Evolutionary conservation across 2,888 invertebrate genomes (phyloP), one percentile per base, ranked within the genome.

Genomic region (Stramonita haemastoma): DNA sequence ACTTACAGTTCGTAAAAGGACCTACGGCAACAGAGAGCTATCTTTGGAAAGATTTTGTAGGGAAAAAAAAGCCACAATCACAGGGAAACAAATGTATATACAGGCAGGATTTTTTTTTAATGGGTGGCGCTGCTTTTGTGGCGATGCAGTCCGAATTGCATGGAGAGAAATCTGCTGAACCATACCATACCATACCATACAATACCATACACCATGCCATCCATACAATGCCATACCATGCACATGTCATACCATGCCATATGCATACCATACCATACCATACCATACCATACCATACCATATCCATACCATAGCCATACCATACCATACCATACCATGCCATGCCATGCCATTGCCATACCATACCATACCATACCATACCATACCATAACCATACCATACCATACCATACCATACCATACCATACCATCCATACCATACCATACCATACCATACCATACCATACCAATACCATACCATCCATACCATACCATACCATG

Each of bases 291-390:
- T 83, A 46, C 83, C 83, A 83, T 83, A 17, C 29, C n/a, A 56
- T 29, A 84, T 84, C 84, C 57, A 84, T 57, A 84, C 84, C 84
- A 84, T 57, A 84, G n/a, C 84, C 84, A 84, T 84, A 57, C 56
- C 84, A 84, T 56, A 22, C 57, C 84, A 84, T 84, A 29, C 84
- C 46, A 84, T 84, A 8, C 57, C 84, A 56, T 84, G n/a, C 84
- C 73, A 22, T 77, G 26, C 26, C 77, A 22, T 26, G 8, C 77
- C 8, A 22, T 77, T n/a, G 29, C 29, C 85, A 85, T 85, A 17
- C 84, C 57, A 57, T 84, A 57, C 56, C 84, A 84, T 57, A 57
- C 84, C 84, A 83, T 83, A 56, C 83, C 56, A 57, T 85, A 57
- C 84, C 57, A 85, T 85, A 85, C 57, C 57, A 85, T 85, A 2